Evolutionary conservation across 2,888 invertebrate genomes (phyloP), one percentile per base, ranked within the genome.

Genomic region (Cataglyphis rosenhaueri): DNA sequence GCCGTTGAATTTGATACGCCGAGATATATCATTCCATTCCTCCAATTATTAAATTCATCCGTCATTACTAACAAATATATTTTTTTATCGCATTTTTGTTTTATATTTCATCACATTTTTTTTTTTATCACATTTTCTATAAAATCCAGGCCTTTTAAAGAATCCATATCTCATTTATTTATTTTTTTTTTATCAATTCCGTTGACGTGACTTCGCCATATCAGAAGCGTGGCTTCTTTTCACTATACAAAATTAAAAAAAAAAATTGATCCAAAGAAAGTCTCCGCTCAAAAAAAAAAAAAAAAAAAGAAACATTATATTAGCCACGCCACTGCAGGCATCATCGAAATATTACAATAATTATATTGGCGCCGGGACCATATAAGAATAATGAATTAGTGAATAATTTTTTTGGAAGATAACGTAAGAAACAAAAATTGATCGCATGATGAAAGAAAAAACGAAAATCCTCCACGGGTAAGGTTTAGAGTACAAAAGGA

Each of bases 401-500:
- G 48, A 52, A n/a, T 44, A 32, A 64, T 8, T 41, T 55, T 1
- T 44, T 38, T 32, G 3, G 15, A 35, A 21, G 59, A 6, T 12
- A 41, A 8, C 9, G 29, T 18, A 25, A n/a, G n/a, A n/a, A 6
- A 57, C 32, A 6, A 32, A 9, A 3, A 52, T 62, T 32, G 10
- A 41, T 55, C 18, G 25, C 15, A 55, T n/a, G 8, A 9, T 55
- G 32, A 32, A 52, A 52, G 15, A 3, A 32, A 32, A 82, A 25
- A 57, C 18, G 25, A 64, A 59, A 81, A 38, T 79, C 71, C 75
- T 85, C 87, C 79, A 79, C 84, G 84, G 32, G 76, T 71, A 87
- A 73, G 78, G 83, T 84, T 84, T 79, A 91, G 82, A 92, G 91
- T 91, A 91, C 89, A 91, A 91, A 90, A 84, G 89, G 86, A 85